A percentile compares a stretch with the other conserved stretches of the same genome.
Evolutionary conservation across 2,113 vertebrate genomes (phyloP).

Genomic region (Narcine bancroftii): DNA sequence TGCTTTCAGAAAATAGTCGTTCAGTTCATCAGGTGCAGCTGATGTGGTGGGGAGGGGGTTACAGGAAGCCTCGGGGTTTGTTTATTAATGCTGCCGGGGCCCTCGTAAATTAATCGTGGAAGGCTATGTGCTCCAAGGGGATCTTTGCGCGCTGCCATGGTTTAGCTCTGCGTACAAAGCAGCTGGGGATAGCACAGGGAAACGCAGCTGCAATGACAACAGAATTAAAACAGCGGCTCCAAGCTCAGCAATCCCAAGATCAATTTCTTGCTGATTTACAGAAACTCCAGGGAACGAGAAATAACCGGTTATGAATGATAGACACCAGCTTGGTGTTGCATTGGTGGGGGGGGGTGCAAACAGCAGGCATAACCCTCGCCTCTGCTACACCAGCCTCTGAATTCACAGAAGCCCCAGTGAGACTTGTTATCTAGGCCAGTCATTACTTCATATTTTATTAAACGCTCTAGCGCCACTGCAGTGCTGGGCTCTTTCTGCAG

Average conservation of each 20-base stretch:
- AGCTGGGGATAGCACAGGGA: neutral
- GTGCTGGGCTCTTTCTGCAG: neutral
- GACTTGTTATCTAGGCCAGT: neutral
- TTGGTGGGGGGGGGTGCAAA: neutral
- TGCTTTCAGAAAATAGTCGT: too few species aligned
- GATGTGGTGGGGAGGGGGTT: too few species aligned
- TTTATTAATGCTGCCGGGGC: neutral
- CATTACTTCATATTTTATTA: slow-evolving; percentile 24
- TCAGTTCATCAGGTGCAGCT: neutral
- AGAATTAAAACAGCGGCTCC: neutral
- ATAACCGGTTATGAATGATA: neutral
- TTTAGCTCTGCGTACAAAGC: neutral
- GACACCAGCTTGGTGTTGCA: neutral
- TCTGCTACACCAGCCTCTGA: neutral
- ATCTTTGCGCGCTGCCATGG: too few species aligned
- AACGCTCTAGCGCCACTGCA: neutral
- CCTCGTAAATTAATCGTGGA: slow-evolving; percentile 2
- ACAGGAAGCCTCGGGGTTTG: neutral
- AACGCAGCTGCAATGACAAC: neutral
- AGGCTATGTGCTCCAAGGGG: neutral
- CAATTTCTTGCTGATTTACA: slow-evolving; percentile 19
- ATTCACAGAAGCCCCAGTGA: neutral
- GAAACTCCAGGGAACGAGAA: neutral
- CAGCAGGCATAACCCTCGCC: neutral
- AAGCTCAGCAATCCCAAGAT: neutral